Evolutionary conservation across 2,888 invertebrate species (phyloP).

Genomic region (Cerastoderma edule): DNA sequence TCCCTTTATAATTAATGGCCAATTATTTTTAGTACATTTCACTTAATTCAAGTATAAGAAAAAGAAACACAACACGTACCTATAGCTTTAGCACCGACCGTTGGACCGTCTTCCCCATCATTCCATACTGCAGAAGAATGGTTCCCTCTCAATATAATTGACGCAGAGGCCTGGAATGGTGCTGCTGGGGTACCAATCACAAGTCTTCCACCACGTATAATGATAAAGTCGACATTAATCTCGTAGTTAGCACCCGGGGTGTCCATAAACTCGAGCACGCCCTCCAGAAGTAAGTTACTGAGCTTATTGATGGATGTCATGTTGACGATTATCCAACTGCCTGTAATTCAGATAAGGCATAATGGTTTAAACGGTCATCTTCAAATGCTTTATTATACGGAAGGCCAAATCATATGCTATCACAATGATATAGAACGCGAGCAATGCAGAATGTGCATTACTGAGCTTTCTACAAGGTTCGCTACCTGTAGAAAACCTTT

Average conservation of each 20-base stretch:
- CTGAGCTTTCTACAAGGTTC: no score
- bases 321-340: constrained; percentile 66
- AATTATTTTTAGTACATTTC: no score
- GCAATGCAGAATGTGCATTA: no score
- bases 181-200: constrained; percentile 66
- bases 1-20: no score
- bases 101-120: constrained; percentile 50
- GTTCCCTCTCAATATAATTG: constrained; percentile 62
- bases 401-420: no score
- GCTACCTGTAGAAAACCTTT: no score
- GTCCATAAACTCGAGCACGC: constrained; percentile 63
- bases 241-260: constrained; percentile 53
- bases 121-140: constrained; percentile 50
- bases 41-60: no score
- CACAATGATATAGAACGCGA: no score
- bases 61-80: no score
- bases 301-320: constrained; percentile 53
- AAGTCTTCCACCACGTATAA: constrained; percentile 69
- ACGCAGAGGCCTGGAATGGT: constrained; percentile 59
- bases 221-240: constrained; percentile 62
- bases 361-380: no score
- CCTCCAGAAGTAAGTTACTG: constrained; percentile 62
- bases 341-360: constrained; percentile 54
- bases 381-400: no score
- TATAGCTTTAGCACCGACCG: constrained; percentile 67